Evolutionary conservation across 2,113 vertebrate genomes (phyloP), one percentile per base, ranked within the genome.

Genomic region (Campylomormyrus numenius): DNA sequence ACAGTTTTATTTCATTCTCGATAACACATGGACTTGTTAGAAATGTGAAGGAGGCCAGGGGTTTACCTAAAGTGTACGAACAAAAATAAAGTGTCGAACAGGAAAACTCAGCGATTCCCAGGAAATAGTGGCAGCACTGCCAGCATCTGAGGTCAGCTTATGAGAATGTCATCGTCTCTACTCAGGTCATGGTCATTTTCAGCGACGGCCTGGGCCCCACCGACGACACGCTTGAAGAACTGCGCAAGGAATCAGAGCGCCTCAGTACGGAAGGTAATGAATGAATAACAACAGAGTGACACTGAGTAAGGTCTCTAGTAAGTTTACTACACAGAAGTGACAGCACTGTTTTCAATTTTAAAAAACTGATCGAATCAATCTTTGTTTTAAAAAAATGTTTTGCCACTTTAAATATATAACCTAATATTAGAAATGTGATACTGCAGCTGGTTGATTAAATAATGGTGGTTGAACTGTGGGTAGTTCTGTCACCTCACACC

Each of bases 181-280:
- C 1, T 13, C 89, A 98, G 98, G 93, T 97, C 90, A 93, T 98
- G 77, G 89, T 98, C 90, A 95, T 98, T 74, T 98, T 99, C 93
- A 97, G 97, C 0, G 97, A 98, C 27, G 97, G 97, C 39, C 91
- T 96, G 35, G 96, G 98, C 91, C 96, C 95, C 50, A 91, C 94
- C 0, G 90, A 84, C 4, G 45, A n/a, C 80, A 24, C 17, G 0
- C 39, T 96, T 89, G 92, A 96, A 90, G 90, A 45, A 0, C 94
- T 98, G 89, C 95, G 94, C 92, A 35, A 15, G 5, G 93, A 94
- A 5, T 94, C 96, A 0, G 92, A 95, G 1, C 91, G 46, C 3
- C 96, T 99, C 89, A 93, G 77, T 1, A 35, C 62, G 48, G 94
- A 92, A 91, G 96, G 97, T 98, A 87, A 48, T 10, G 21, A n/a